These are phyloP conservation scores for Salarias fasciatus DNA, from an alignment of 2,797 vertebrate species.

Conservation along the genomic window DNA sequence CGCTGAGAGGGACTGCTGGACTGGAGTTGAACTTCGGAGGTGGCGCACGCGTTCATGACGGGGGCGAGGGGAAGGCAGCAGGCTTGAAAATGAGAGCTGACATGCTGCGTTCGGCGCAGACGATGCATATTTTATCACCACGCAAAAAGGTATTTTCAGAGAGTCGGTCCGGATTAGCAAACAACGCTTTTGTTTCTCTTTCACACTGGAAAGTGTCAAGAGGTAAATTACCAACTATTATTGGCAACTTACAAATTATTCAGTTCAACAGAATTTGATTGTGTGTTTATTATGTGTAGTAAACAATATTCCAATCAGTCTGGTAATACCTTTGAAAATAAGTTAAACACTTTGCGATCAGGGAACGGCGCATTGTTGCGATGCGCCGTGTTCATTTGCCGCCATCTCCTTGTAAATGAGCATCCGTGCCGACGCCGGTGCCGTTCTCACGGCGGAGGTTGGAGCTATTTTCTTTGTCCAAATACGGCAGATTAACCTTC, in stretches of 20 bases:
- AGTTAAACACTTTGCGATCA: too few relatives aligned
- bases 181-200: slow-evolving; percentile 12
- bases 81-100: slow-evolving; percentile 52
- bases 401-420: neutral
- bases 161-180: slow-evolving; percentile 24
- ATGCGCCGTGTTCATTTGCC: neutral
- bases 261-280: neutral
- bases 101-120: slow-evolving; percentile 39
- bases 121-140: slow-evolving; percentile 38
- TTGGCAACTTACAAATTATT: neutral
- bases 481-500: slow-evolving; percentile 11
- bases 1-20: slow-evolving; percentile 68
- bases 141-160: slow-evolving; percentile 45
- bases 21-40: slow-evolving; percentile 72
- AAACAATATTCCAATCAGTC: slow-evolving; percentile 9
- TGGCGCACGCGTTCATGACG: slow-evolving; percentile 68
- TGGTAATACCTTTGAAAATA: too few relatives aligned
- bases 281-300: slow-evolving; percentile 4
- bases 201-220: slow-evolving; percentile 14
- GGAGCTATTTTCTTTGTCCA: neutral
- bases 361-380: neutral
- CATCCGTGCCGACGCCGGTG: neutral
- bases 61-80: slow-evolving; percentile 33
- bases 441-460: neutral
- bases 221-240: too few relatives aligned